Base-by-base conservation (phyloP, 2,113 vertebrate species). In the Platysteira castanea region DNA sequence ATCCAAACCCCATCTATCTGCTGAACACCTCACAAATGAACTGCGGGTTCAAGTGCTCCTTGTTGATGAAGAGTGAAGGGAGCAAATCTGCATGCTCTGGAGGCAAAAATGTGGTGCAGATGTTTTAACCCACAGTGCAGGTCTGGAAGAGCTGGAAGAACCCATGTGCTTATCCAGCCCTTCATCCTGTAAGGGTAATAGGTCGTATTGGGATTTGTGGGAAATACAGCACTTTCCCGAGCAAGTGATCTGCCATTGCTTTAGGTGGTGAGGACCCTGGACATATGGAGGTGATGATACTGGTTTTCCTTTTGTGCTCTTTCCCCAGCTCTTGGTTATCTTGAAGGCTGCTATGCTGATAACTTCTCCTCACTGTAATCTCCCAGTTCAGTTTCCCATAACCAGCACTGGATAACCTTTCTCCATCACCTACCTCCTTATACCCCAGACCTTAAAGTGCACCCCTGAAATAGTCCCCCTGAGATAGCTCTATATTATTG, bases 31-130 rank as follows among this genome's bases (percentile, higher is more conserved):
- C 1, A 0, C 35, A 87, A 42, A 90, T 0, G 5, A 89, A 11
- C 52, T 10, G 0, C 0, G 0, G 33, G 47, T 47, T 83, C 18
- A 64, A 46, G 54, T 39, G 28, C 2, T 84, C 19, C 35, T 69
- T 79, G 46, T 37, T 56, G 61, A 28, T 47, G 22, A 54, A 87
- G 31, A 61, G 6, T 37, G 33, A 8, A 71, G 14, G 57, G 24
- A 85, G 35, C 4, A 85, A 53, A 63, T 67, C 20, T 60, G 8
- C 4, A 26, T 64, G 31, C 20, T 27, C 20, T 2, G 4, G 50
- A 53, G 63, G 61, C 20, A 73, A 74, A 84, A 91, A 26, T 37
- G 26, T 31, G 37, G 21, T 50, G 37, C 18, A 35, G 63, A 42
- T 10, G 1, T 39, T 73, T 87, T 30, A 61, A 6, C 7, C 10